A percentile compares a stretch with the other conserved stretches of the same genome.
These are phyloP conservation scores for Trichopoda pennipes DNA, from an alignment of 2,888 invertebrate genomes.

Conservation along the genomic window DNA sequence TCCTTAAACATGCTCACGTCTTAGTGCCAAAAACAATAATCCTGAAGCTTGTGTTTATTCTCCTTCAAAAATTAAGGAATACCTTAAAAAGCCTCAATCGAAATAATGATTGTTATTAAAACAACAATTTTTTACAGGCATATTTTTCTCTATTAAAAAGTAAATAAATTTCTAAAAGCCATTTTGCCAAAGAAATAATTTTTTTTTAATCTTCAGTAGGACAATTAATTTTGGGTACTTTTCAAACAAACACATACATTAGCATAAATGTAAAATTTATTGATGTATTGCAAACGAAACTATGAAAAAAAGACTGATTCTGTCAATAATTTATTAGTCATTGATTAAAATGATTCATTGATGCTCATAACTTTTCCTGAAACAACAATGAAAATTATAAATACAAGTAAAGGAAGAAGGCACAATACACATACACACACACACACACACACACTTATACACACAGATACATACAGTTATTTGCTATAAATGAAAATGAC, in stretches of 20 bases:
- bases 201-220: not conserved
- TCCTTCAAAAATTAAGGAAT: too few relatives aligned
- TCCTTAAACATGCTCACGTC: too few relatives aligned
- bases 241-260: not conserved
- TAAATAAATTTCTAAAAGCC: too few relatives aligned
- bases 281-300: constrained; percentile 17
- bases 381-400: constrained; percentile 61
- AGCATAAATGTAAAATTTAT: constrained; percentile 22
- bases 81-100: too few relatives aligned
- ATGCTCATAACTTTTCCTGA: constrained; percentile 44
- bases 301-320: constrained; percentile 6
- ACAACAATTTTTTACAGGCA: too few relatives aligned
- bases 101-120: too few relatives aligned
- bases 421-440: constrained; percentile 9
- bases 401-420: constrained; percentile 5
- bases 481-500: constrained; percentile 6
- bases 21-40: too few relatives aligned
- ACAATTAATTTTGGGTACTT: constrained; percentile 3
- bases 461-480: not conserved
- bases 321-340: constrained; percentile 63
- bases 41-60: too few relatives aligned
- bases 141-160: too few relatives aligned
- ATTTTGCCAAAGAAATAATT: too few relatives aligned
- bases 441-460: constrained; percentile 2
- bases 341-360: constrained; percentile 66